phyloP scores from a whole-genome alignment of 2,888 invertebrate species.

The Strigamia maritima region DNA sequence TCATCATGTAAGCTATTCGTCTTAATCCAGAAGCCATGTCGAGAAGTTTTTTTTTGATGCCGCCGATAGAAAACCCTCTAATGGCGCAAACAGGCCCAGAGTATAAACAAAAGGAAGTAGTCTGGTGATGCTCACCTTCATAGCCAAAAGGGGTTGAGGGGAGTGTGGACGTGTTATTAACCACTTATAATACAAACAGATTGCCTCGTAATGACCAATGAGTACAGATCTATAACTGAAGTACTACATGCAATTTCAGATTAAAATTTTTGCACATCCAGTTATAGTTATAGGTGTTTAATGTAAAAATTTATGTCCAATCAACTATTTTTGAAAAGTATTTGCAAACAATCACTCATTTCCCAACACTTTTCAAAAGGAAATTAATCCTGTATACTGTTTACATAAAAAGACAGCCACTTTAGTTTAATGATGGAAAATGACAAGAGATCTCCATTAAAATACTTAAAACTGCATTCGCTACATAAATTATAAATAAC shows the following conservation, averaged over 20 bases:
- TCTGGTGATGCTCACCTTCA: background rate
- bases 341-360: background rate
- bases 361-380: background rate
- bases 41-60: background rate
- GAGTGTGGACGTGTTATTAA: background rate
- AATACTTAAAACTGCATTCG: background rate
- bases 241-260: too few relatives aligned
- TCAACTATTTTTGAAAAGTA: too few relatives aligned
- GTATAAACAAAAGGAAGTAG: background rate
- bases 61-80: background rate
- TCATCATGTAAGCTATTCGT: background rate
- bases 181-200: background rate
- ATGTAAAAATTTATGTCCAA: too few relatives aligned
- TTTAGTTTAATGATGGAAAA: background rate
- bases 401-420: background rate
- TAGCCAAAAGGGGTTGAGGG: background rate
- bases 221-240: background rate
- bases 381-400: background rate
- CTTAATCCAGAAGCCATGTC: background rate
- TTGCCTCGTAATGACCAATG: background rate
- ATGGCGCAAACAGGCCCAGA: background rate
- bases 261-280: too few relatives aligned
- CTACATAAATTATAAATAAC: too few relatives aligned
- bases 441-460: background rate
- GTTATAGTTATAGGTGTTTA: too few relatives aligned